Evolutionary conservation across 1,140 invertebrate species (phyloP), one percentile per base, ranked within the genome.

Genomic region (Lerema accius): DNA sequence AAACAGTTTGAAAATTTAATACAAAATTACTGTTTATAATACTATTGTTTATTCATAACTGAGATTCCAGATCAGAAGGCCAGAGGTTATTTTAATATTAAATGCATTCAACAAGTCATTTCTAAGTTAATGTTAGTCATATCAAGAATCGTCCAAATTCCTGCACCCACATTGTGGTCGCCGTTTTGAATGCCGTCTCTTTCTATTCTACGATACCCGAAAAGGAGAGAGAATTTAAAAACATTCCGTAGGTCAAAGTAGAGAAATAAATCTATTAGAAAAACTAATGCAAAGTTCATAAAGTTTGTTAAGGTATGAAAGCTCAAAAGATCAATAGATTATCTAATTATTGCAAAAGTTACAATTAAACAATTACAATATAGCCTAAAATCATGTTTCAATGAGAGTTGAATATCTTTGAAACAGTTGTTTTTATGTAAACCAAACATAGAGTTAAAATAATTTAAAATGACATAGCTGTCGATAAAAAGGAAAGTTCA

Each of bases 101-200:
- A 56, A 43, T 56, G 51, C 39, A 56, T 15, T 10, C 14, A 16
- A 56, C 51, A 43, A 55, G 37, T 56, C 39, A 56, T 56, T 56
- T 56, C 51, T 32, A 19, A 46, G 37, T 28, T 40, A 55, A 55
- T 43, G 42, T 39, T 11, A 26, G 13, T 17, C 11, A n/a, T 53
- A 53, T 40, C 50, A n/a, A 56, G 39, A 56, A 56, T 56, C 51
- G 39, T 28, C 51, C 15, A 56, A 56, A 56, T 56, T 56, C 51
- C 19, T 43, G 51, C 51, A 43, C 51, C 51, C 51, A 56, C 51
- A 43, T 56, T 7, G 28, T 32, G 19, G 39, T 42, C 39, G 39
- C 17, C 37, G 17, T 56, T 56, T 56, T 56, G 16, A 26, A 14
- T 53, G 9, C 13, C 14, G 6, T 56, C 39, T 32, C 51, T 16